Base-by-base conservation (phyloP, 2,797 vertebrate species). In the Siniperca scherzeri region DNA sequence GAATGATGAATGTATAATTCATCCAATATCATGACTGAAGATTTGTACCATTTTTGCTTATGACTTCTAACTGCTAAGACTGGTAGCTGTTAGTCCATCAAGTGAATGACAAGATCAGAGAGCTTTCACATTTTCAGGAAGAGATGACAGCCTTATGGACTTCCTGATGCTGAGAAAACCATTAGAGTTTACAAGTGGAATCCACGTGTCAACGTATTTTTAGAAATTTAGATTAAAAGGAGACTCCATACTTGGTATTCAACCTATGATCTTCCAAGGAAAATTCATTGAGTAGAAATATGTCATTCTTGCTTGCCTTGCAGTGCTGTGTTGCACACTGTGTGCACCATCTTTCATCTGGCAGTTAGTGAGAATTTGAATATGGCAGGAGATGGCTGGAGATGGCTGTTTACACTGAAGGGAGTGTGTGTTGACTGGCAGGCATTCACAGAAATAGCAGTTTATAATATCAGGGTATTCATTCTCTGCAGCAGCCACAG, bases 361-460 rank as follows among this genome's bases (percentile, higher is more conserved):
- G 36, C 40, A 78, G 70, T 74, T 70, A 83, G 46, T 62, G 55
- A 40, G 64, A 57, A 65, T 66, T 33, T 70, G 30, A 80, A 61
- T 78, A 52, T 77, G 56, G 56, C 62, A 56, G 57, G 50, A 78
- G 40, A 77, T 46, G 60, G 64, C 71, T 76, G 80, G 53, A 77
- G 38, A 76, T 48, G 64, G 65, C 70, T 78, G 81, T 85, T 85
- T 76, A 87, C 77, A 77, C 61, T 21, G 70, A 85, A 55, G 21
- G 66, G 60, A 79, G 72, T 74, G 59, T 52, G 68, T 83, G 66
- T 69, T 65, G 77, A 79, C 72, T 65, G 74, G 79, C 50, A 81
- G 81, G 56, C 53, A 64, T 76, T 83, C 81, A 74, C 70, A 83
- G 67, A 82, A 81, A 88, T 16, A 75, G 62, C 33, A 66, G 82